Evolutionary conservation across 2,888 invertebrate species (phyloP).

Genomic region (Oligia latruncula): DNA sequence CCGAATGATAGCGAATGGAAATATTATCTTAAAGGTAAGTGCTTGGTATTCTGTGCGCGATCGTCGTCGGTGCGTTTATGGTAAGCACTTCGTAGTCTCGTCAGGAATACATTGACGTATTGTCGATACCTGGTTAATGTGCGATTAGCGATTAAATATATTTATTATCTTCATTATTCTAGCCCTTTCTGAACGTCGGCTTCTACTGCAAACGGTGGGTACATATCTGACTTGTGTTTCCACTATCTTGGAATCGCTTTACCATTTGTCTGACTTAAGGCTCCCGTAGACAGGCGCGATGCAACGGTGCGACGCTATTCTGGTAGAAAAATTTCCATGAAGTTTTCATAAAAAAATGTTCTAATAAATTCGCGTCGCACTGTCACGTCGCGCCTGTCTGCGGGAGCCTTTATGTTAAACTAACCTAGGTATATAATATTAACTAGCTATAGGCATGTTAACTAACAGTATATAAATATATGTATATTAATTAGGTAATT

Average conservation of each 20-base stretch:
- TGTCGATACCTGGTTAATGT: slow-evolving; percentile 15
- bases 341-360: neutral
- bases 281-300: neutral
- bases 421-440: neutral
- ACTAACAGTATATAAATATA: neutral
- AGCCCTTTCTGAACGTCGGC: neutral
- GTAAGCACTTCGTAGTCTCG: slow-evolving; percentile 35
- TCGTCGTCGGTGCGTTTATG: slow-evolving; percentile 50
- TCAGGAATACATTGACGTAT: slow-evolving; percentile 32
- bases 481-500: neutral
- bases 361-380: neutral
- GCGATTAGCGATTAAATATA: neutral
- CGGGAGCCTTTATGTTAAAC: neutral
- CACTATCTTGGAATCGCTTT: neutral
- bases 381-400: neutral
- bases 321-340: neutral
- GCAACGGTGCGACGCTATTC: neutral
- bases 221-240: neutral
- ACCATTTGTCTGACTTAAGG: neutral
- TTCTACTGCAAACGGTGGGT: neutral
- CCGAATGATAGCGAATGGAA: slow-evolving; percentile 52
- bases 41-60: slow-evolving; percentile 33
- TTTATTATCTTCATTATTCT: neutral
- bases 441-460: neutral
- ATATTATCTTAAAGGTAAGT: slow-evolving; percentile 35